Conservation (phyloP, 2,113 vertebrate species). For the Gila orcuttii region DNA sequence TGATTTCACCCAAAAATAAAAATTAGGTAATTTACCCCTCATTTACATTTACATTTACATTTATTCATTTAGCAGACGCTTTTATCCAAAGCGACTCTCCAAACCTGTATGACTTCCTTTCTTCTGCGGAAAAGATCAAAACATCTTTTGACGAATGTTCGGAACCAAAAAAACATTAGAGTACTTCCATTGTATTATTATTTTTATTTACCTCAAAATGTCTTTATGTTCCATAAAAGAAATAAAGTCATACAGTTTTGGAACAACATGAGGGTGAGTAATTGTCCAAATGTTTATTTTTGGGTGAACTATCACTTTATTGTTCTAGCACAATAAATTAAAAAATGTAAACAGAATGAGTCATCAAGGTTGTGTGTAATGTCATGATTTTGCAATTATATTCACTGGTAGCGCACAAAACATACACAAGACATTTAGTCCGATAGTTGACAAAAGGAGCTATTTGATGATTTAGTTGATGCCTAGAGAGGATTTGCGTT, state of each 20-base stretch:
- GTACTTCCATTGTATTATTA: background rate
- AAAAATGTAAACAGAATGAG: background rate
- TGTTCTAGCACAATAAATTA: background rate
- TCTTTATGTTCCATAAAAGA: background rate
- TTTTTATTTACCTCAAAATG: background rate
- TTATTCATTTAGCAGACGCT: too few species aligned
- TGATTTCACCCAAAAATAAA: background rate
- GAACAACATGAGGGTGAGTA: background rate
- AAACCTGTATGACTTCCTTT: background rate
- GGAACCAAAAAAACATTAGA: background rate
- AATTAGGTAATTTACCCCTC: background rate
- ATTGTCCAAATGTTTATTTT: background rate
- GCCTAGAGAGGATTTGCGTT: constrained; percentile 63
- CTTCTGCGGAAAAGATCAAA: background rate
- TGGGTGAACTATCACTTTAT: background rate
- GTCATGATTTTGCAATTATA: background rate
- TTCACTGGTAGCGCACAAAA: constrained; percentile 13
- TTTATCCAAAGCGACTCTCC: too few species aligned
- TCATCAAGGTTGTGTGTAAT: background rate
- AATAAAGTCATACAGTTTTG: background rate
- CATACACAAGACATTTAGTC: background rate
- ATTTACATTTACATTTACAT: too few species aligned
- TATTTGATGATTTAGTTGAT: constrained; percentile 49
- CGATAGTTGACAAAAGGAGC: background rate
- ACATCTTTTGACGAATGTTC: background rate